Percentiles rank a stretch among this genome's conserved stretches.
These are phyloP conservation scores for Dryadula phaetusa DNA, from an alignment of 2,888 invertebrate species.

Conservation along the genomic window DNA sequence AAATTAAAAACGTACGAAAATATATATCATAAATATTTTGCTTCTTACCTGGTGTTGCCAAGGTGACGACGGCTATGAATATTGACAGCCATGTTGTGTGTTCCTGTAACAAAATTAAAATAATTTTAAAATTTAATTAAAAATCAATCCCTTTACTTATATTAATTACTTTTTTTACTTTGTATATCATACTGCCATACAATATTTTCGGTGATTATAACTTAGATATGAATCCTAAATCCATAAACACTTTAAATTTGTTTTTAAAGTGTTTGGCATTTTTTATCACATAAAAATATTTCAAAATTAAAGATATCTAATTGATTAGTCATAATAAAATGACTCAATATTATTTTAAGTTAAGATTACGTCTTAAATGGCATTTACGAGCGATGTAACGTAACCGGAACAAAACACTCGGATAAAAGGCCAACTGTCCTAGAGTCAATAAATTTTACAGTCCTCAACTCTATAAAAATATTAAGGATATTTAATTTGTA, in stretches of 20 bases:
- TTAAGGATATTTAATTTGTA: background rate
- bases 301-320: background rate
- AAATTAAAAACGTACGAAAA: too few species aligned
- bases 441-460: background rate
- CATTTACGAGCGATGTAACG: slow-evolving; percentile 23
- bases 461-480: background rate
- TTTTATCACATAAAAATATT: background rate
- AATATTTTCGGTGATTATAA: too few species aligned
- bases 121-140: slow-evolving; percentile 22
- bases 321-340: slow-evolving; percentile 1
- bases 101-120: slow-evolving; percentile 74
- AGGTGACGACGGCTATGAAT: slow-evolving; percentile 65
- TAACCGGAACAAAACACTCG: slow-evolving; percentile 26
- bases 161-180: background rate
- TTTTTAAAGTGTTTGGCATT: background rate
- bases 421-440: slow-evolving; percentile 16
- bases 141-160: background rate
- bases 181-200: too few species aligned
- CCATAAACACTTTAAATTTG: too few species aligned
- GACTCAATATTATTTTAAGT: slow-evolving; percentile 1
- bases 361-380: slow-evolving; percentile 15
- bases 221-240: too few species aligned
- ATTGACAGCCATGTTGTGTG: slow-evolving; percentile 67
- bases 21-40: slow-evolving; percentile 29
- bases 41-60: slow-evolving; percentile 70